Percentiles rank a stretch among this genome's conserved stretches.
Evolutionary conservation across 2,113 vertebrate species (phyloP).

Genomic region (Etheostoma spectabile): DNA sequence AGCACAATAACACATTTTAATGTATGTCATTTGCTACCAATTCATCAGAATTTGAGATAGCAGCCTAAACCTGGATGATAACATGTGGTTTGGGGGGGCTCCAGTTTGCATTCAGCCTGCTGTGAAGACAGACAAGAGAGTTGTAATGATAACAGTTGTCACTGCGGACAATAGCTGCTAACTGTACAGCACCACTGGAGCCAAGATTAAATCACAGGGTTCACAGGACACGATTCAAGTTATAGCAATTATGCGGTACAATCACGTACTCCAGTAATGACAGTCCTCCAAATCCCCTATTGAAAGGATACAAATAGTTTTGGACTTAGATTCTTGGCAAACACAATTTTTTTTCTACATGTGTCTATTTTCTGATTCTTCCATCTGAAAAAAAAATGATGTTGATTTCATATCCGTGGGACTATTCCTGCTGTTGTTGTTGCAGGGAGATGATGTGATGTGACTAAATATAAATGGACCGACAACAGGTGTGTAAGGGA

Average conservation of each 20-base stretch:
- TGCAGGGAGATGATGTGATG: constrained; percentile 40
- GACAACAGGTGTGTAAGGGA: constrained; percentile 26
- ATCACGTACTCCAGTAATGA: constrained; percentile 21
- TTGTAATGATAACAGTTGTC: constrained; percentile 43
- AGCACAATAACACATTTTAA: neutral
- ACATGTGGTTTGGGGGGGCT: neutral
- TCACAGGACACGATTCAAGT: constrained; percentile 29
- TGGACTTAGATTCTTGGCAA: constrained; percentile 29
- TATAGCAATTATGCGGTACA: constrained; percentile 30
- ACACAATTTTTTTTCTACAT: neutral
- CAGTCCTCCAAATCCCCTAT: constrained; percentile 33
- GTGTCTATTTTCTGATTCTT: constrained; percentile 39
- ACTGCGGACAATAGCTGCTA: constrained; percentile 43
- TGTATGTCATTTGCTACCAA: neutral
- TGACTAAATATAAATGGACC: constrained; percentile 51
- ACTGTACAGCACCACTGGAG: constrained; percentile 44
- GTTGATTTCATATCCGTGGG: constrained; percentile 41
- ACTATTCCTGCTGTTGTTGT: constrained; percentile 35
- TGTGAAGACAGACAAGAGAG: constrained; percentile 40
- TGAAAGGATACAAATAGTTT: constrained; percentile 46
- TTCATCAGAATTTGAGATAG: neutral
- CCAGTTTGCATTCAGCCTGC: constrained; percentile 16
- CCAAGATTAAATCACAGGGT: constrained; percentile 54
- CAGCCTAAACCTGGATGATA: neutral
- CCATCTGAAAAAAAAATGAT: constrained; percentile 16